Evolutionary conservation across 2,113 vertebrate genomes (phyloP).

Genomic region (Otolemur garnettii): DNA sequence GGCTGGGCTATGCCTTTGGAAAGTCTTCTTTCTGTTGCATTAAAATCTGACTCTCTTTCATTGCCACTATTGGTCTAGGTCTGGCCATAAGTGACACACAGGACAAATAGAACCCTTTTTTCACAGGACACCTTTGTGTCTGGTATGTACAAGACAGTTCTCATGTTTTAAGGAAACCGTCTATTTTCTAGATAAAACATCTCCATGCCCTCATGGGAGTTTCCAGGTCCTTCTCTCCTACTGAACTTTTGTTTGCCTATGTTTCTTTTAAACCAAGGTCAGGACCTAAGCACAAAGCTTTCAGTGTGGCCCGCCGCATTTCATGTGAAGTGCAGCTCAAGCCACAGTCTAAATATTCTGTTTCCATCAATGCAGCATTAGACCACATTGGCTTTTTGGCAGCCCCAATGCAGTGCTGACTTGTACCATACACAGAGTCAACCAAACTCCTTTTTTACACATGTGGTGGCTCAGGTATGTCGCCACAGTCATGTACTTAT

Average conservation of each 20-base stretch:
- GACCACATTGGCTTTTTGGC: slow-evolving; percentile 49
- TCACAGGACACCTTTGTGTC: neutral
- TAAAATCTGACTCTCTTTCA: neutral
- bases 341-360: neutral
- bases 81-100: neutral
- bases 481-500: neutral
- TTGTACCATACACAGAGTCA: slow-evolving; percentile 32
- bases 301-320: neutral
- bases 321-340: neutral
- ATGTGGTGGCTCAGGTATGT: neutral
- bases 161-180: neutral
- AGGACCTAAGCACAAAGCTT: neutral
- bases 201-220: neutral
- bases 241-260: neutral
- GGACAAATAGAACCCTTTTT: neutral
- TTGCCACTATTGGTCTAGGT: neutral
- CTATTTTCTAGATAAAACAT: neutral
- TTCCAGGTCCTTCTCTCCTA: neutral
- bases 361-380: neutral
- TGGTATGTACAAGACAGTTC: no score
- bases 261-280: slow-evolving; percentile 29
- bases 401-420: slow-evolving; percentile 19
- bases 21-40: slow-evolving; percentile 13
- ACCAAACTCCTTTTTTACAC: neutral
- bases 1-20: neutral